A percentile compares a stretch with the other conserved stretches of the same genome.
These are phyloP conservation scores for Oreochromis aureus DNA, from an alignment of 2,113 vertebrate genomes.

Conservation along the genomic window DNA sequence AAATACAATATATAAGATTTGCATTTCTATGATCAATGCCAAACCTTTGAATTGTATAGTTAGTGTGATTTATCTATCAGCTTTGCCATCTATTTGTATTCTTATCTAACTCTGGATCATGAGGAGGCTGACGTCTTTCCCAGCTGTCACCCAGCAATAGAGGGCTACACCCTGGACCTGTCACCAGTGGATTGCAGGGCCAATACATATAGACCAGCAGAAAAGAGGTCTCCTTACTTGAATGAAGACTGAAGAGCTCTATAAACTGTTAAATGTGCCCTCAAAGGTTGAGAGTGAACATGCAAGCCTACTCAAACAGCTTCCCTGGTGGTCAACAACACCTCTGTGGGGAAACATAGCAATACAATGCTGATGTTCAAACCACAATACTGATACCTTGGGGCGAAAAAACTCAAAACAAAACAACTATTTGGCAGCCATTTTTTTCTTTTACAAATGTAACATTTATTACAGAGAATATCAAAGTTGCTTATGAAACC, in stretches of 20 bases:
- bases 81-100: not conserved
- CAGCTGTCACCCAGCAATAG: not conserved
- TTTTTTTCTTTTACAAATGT: not conserved
- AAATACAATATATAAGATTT: not conserved
- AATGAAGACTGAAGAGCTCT: not conserved
- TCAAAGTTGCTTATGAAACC: not conserved
- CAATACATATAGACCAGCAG: not conserved
- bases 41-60: not conserved
- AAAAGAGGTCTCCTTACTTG: not conserved
- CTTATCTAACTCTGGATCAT: not conserved
- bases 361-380: not conserved
- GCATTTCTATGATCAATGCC: not conserved
- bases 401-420: not conserved
- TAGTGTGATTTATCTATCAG: not conserved
- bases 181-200: not conserved
- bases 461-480: not conserved
- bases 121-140: not conserved
- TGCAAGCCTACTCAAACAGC: not conserved
- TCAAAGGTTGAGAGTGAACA: not conserved
- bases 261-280: not conserved
- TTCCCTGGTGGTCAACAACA: not conserved
- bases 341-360: not conserved
- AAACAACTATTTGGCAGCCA: not conserved
- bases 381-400: not conserved
- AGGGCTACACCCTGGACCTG: not conserved